phyloP scores from a whole-genome alignment of 2,888 invertebrate species.

The Drosophila nr. perissopoda region DNA sequence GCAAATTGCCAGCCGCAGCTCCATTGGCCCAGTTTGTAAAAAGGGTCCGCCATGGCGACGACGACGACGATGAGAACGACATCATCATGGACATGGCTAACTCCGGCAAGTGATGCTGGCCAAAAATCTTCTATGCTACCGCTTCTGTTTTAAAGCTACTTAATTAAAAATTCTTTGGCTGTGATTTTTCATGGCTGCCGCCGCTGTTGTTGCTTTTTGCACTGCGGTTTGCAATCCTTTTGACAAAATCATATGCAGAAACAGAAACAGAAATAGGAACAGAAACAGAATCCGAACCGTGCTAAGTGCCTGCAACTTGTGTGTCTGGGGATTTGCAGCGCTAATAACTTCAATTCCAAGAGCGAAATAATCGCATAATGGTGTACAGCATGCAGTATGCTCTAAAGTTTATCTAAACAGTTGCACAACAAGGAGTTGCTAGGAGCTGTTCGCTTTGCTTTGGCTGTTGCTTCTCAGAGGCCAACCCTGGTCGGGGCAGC shows the following conservation, averaged over 20 bases:
- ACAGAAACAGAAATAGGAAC: constrained; percentile 3
- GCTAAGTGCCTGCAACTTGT: constrained; percentile 27
- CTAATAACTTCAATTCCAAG: constrained; percentile 54
- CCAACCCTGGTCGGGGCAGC: constrained; percentile 23
- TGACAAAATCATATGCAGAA: constrained; percentile 58
- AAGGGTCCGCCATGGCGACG: constrained; percentile 58
- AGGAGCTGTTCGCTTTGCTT: constrained; percentile 2
- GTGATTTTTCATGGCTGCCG: constrained; percentile 46
- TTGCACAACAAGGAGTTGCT: constrained; percentile 48
- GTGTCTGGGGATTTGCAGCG: constrained; percentile 45
- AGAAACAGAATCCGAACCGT: constrained; percentile 37
- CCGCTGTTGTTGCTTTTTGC: constrained; percentile 12
- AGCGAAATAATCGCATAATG: constrained; percentile 17
- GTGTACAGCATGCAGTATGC: constrained; percentile 8
- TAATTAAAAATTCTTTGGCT: constrained; percentile 74
- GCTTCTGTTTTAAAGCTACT: constrained; percentile 54
- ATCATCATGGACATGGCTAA: constrained; percentile 42
- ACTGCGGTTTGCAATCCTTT: constrained; percentile 37
- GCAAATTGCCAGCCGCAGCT: constrained; percentile 68
- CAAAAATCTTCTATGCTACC: constrained; percentile 6
- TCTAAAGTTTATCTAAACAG: constrained; percentile 54
- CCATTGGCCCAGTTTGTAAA: constrained; percentile 59
- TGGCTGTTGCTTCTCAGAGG: constrained; percentile 1
- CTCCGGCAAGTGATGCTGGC: constrained; percentile 31
- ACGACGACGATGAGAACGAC: constrained; percentile 33